Evolutionary conservation across 2,113 vertebrate species (phyloP), one percentile per base, ranked within the genome.

Genomic region (Hiodon tergisus): DNA sequence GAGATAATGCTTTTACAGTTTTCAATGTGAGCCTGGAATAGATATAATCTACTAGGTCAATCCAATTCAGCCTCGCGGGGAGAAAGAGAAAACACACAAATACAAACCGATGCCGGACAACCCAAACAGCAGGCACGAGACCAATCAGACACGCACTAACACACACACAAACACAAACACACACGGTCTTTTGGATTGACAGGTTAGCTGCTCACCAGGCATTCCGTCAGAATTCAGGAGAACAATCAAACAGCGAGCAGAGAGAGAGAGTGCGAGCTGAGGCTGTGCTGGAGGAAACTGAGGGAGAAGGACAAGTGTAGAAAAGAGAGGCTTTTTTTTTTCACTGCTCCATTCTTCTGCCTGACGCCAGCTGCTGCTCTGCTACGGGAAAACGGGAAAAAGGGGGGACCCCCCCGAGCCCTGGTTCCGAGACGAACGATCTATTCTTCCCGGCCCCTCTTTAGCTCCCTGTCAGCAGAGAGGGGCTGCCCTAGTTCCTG

Each of bases 191-290:
- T 65, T 52, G 11, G 31, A 31, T n/a, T 72, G 80, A 79, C 82
- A 83, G 68, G 83, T 83, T 78, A 77, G 81, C 76, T 76, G 78
- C 91, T 91, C 85, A 92, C 91, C 89, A 81, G 81, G 81, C 90
- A 92, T 91, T 79, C 76, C 13, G 67, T 88, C 78, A 83, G 83
- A 84, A 85, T 86, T 83, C 86, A 80, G 76, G 77, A 50, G 77
- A 84, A 82, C 83, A 81, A 78, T 80, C 80, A 13, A 52, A 77
- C 52, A 48, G 78, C 74, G 74, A 47, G n/a, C 48, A 46, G 5
- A 6, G 48, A 46, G 48, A 31, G 31, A 31, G 31, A 31, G 31
- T 31, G 31, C 73, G 76, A 16, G 13, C 17, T 47, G 67, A 7
- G 50, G 69, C 65, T 46, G 7, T 16, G 58, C 71, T 6, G 52